Evolutionary conservation across 2,113 vertebrate species (phyloP).

Genomic region (Gopherus evgoodei): DNA sequence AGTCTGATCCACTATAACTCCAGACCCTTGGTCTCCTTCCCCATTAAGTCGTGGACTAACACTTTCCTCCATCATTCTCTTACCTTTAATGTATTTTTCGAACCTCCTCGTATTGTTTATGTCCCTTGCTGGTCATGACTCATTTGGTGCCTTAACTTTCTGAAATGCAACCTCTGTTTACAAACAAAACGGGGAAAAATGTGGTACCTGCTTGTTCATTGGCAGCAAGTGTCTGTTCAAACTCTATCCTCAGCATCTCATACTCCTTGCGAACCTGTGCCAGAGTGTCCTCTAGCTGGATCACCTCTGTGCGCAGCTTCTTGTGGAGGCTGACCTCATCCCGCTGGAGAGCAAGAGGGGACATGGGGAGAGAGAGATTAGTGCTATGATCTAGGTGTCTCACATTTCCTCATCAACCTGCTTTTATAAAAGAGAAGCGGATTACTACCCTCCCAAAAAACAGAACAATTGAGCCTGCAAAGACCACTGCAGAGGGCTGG

Average conservation of each 20-base stretch:
- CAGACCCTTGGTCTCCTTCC: neutral
- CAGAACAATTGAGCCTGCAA: neutral
- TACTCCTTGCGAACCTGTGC: slow-evolving; percentile 98
- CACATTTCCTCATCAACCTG: neutral
- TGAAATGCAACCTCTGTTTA: neutral
- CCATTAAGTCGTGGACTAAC: neutral
- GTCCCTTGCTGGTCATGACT: neutral
- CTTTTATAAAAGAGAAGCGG: neutral
- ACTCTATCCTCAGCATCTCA: slow-evolving; percentile 98
- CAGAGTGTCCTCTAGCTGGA: slow-evolving; percentile 97
- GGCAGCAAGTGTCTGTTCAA: slow-evolving; percentile 96
- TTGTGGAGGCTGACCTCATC: slow-evolving; percentile 96
- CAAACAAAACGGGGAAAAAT: neutral
- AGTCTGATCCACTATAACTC: neutral
- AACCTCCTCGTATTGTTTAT: neutral
- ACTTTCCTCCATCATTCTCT: neutral
- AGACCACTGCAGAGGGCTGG: neutral
- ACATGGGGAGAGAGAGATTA: neutral
- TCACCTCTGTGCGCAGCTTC: slow-evolving; percentile 96
- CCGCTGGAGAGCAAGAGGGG: slow-evolving; percentile 79
- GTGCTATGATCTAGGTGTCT: neutral
- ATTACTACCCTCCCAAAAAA: neutral
- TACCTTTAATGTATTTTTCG: neutral
- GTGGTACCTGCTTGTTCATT: slow-evolving; percentile 96
- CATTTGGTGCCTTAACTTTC: neutral